A percentile compares a stretch with the other conserved stretches of the same genome.
Evolutionary conservation across 2,797 vertebrate species (phyloP).

Genomic region (Lepus oiostolus): DNA sequence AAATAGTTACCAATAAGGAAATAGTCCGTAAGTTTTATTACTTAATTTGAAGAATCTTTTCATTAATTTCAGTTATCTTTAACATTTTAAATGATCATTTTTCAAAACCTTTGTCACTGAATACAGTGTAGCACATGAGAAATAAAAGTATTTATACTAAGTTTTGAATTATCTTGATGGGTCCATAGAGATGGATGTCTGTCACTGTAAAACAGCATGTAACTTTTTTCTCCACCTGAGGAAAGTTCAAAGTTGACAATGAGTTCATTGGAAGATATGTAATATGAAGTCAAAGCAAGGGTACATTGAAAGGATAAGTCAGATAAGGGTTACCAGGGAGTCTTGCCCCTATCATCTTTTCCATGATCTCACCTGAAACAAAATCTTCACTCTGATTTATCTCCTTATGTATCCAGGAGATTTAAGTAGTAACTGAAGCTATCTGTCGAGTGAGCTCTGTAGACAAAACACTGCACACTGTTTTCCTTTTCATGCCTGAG

Average conservation of each 20-base stretch:
- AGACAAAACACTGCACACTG: not conserved
- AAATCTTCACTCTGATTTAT: constrained; percentile 55
- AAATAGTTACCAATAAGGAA: not conserved
- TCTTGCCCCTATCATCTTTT: not conserved
- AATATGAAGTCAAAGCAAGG: constrained; percentile 65
- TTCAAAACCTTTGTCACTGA: constrained; percentile 61
- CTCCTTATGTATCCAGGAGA: not conserved
- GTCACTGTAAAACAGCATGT: constrained; percentile 65
- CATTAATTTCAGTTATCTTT: constrained; percentile 40
- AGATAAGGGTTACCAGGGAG: constrained; percentile 46
- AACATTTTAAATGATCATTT: constrained; percentile 64
- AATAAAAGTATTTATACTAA: constrained; percentile 34
- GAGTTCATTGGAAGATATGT: constrained; percentile 69
- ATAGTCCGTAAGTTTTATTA: constrained; percentile 31
- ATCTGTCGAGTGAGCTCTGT: not conserved
- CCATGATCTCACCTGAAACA: constrained; percentile 75
- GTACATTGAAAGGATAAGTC: not conserved
- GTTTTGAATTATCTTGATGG: constrained; percentile 26
- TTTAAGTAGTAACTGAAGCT: constrained; percentile 13
- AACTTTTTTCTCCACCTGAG: not conserved
- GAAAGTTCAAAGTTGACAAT: constrained; percentile 73
- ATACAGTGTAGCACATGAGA: not conserved
- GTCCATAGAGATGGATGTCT: constrained; percentile 66
- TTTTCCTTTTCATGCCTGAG: not conserved
- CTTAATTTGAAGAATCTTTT: constrained; percentile 45